A percentile compares a stretch with the other conserved stretches of the same genome.
phyloP scores from a whole-genome alignment of 2,888 invertebrate species.

The Archips crataeganus region DNA sequence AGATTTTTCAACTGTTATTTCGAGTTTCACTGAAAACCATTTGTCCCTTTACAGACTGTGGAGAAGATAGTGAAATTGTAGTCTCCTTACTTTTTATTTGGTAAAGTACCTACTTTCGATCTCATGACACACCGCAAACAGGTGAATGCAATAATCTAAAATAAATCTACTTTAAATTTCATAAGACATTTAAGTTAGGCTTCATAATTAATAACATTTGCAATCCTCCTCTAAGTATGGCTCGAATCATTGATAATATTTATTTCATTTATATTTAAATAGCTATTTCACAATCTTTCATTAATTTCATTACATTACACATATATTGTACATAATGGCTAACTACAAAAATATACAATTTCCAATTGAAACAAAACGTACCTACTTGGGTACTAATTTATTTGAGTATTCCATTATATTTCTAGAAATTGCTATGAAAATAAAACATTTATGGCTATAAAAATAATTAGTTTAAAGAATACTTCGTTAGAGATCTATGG shows the following conservation, averaged over 20 bases:
- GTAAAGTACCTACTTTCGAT: conserved; percentile 41
- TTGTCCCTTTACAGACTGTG: too few species aligned
- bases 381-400: conserved; percentile 41
- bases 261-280: conserved; percentile 51
- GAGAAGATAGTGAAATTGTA: too few species aligned
- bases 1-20: too few species aligned
- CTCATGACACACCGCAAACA: conserved; percentile 62
- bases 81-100: conserved; percentile 1
- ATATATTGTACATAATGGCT: conserved; percentile 58
- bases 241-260: conserved; percentile 73
- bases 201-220: conserved; percentile 61
- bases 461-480: conserved; percentile 48
- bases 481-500: conserved; percentile 55
- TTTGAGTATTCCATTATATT: conserved; percentile 42
- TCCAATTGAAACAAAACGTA: conserved; percentile 41
- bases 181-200: conserved; percentile 84
- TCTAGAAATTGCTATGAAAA: conserved; percentile 35
- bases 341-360: conserved; percentile 44
- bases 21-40: too few species aligned
- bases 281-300: conserved; percentile 52
- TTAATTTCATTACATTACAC: conserved; percentile 58
- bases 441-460: conserved; percentile 42
- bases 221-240: conserved; percentile 64
- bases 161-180: conserved; percentile 60
- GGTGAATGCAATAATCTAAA: conserved; percentile 63